phyloP scores from a whole-genome alignment of 2,797 vertebrate genomes.

The Pogoniulus pusillus region DNA sequence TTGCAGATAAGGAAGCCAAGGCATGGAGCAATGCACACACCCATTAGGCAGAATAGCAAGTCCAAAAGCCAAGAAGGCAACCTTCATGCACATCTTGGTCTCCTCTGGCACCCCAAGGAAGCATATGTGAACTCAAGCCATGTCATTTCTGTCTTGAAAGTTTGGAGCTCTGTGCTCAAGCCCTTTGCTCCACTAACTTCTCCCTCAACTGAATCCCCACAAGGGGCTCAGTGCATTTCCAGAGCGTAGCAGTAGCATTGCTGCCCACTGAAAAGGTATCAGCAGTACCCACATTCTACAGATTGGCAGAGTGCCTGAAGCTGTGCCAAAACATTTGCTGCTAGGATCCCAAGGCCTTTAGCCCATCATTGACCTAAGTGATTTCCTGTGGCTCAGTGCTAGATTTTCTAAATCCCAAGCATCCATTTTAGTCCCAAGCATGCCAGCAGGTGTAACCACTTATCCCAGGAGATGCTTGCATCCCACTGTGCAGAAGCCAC shows the following conservation, averaged over 20 bases:
- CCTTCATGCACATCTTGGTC: background rate
- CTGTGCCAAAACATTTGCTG: background rate
- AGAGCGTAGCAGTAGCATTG: accelerated
- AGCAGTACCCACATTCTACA: accelerated
- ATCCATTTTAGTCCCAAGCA: background rate
- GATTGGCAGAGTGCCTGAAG: accelerated
- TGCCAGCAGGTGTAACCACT: background rate
- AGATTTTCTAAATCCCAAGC: background rate
- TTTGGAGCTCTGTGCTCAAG: background rate
- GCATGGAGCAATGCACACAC: background rate
- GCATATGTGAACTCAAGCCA: background rate
- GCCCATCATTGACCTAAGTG: background rate
- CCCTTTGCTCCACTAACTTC: background rate
- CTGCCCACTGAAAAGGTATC: background rate
- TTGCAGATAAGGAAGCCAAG: background rate
- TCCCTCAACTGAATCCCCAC: background rate
- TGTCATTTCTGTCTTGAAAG: background rate
- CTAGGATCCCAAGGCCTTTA: background rate
- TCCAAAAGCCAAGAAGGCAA: background rate
- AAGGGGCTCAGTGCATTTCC: background rate
- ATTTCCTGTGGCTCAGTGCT: background rate
- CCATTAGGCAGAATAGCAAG: background rate
- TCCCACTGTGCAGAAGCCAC: accelerated
- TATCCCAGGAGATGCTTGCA: background rate
- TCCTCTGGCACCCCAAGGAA: background rate